phyloP scores from a whole-genome alignment of 2,797 vertebrate genomes.

The Sebastes minor region DNA sequence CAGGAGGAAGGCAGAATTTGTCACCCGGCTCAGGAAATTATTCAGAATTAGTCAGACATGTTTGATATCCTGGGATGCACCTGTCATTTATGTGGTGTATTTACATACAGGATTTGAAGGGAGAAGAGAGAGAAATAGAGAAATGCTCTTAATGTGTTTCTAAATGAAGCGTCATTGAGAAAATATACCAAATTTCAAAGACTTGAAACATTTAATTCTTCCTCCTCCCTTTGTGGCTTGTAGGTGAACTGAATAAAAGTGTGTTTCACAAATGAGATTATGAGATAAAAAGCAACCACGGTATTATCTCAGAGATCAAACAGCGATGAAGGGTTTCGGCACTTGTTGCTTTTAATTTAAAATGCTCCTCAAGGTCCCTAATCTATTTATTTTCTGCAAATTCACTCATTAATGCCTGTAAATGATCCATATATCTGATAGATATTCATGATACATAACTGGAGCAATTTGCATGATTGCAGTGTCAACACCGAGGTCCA shows the following conservation, averaged over 20 bases:
- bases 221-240: not conserved
- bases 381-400: slow-evolving; percentile 6
- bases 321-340: not conserved
- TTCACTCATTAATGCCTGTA: slow-evolving; percentile 3
- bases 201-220: not conserved
- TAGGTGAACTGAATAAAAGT: not conserved
- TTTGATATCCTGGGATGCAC: slow-evolving; percentile 65
- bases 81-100: slow-evolving; percentile 54
- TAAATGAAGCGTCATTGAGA: slow-evolving; percentile 13
- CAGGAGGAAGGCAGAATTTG: slow-evolving; percentile 71
- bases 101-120: slow-evolving; percentile 43
- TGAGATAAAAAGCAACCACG: not conserved
- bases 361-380: not conserved
- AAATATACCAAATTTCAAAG: slow-evolving; percentile 1
- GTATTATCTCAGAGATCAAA: not conserved
- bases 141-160: slow-evolving; percentile 23
- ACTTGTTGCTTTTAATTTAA: slow-evolving; percentile 22
- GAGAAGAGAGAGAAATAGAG: not conserved
- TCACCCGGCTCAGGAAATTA: slow-evolving; percentile 71
- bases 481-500: slow-evolving; percentile 39
- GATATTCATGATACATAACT: slow-evolving; percentile 23
- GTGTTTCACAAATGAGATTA: slow-evolving; percentile 9
- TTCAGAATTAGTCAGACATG: slow-evolving; percentile 70
- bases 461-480: slow-evolving; percentile 48
- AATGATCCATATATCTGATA: slow-evolving; percentile 31